phyloP scores from a whole-genome alignment of 2,113 vertebrate species.

The Nibea coibor region DNA sequence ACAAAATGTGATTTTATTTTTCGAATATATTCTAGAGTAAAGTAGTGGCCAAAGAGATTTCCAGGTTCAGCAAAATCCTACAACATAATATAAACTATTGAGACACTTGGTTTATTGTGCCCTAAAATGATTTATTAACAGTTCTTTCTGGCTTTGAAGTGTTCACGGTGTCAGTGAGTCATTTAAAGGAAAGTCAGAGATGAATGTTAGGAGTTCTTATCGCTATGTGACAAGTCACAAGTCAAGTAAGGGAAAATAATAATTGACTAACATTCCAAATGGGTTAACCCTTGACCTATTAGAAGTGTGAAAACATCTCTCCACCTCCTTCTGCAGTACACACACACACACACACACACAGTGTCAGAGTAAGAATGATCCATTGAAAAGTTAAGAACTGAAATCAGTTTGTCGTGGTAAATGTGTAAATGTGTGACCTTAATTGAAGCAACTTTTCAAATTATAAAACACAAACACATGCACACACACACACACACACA shows the following conservation, averaged over 20 bases:
- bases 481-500: slow-evolving; percentile 8
- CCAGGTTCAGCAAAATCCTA: neutral
- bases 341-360: slow-evolving; percentile 10
- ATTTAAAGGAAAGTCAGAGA: slow-evolving; percentile 16
- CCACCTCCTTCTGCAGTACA: neutral
- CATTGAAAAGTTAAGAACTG: neutral
- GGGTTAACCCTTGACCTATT: slow-evolving; percentile 44
- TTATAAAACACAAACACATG: neutral
- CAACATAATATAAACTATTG: neutral
- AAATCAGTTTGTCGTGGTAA: slow-evolving; percentile 33
- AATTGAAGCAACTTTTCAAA: slow-evolving; percentile 15
- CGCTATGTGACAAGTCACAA: slow-evolving; percentile 7
- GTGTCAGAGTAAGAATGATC: neutral
- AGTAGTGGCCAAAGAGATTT: neutral
- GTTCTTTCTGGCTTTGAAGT: neutral
- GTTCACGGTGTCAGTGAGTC: neutral
- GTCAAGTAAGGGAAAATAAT: slow-evolving; percentile 44
- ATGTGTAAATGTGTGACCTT: slow-evolving; percentile 46
- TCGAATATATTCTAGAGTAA: neutral
- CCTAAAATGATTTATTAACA: neutral
- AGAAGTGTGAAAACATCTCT: slow-evolving; percentile 9
- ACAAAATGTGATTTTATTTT: too few relatives aligned
- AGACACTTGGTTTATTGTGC: neutral
- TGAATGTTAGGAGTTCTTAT: neutral
- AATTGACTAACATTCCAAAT: slow-evolving; percentile 43